These are phyloP conservation scores for Cydia strobilella DNA, from an alignment of 1,140 invertebrate genomes.

Conservation along the genomic window DNA sequence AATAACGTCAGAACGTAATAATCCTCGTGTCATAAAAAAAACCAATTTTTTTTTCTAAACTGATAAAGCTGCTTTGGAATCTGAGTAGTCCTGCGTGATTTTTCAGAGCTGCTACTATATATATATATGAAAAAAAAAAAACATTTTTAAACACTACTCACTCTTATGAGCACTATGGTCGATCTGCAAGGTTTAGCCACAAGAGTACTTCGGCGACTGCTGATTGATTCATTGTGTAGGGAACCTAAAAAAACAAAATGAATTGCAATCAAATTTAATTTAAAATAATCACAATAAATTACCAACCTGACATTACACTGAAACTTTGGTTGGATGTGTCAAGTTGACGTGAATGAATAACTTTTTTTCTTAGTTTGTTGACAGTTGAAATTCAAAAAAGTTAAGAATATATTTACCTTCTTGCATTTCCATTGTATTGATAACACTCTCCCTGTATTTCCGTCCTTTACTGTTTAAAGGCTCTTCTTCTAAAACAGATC, in stretches of 20 bases:
- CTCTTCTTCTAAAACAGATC: slow-evolving; percentile 60
- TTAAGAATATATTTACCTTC: slow-evolving; percentile 38
- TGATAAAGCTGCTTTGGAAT: too few relatives aligned
- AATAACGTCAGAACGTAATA: too few relatives aligned
- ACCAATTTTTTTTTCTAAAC: too few relatives aligned
- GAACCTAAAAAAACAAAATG: slow-evolving; percentile 52
- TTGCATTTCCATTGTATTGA: slow-evolving; percentile 72
- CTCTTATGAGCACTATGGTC: slow-evolving; percentile 64
- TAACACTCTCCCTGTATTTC: slow-evolving; percentile 74
- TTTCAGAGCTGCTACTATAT: not conserved
- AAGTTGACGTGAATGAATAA: slow-evolving; percentile 45
- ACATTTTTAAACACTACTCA: slow-evolving; percentile 40
- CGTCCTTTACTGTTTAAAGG: slow-evolving; percentile 58
- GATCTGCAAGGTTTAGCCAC: slow-evolving; percentile 65
- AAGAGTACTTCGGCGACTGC: slow-evolving; percentile 66
- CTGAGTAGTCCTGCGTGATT: not conserved
- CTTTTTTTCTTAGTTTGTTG: slow-evolving; percentile 36
- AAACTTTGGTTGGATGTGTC: slow-evolving; percentile 71
- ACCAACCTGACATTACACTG: slow-evolving; percentile 76
- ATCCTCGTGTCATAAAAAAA: too few relatives aligned
- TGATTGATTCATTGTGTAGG: slow-evolving; percentile 71
- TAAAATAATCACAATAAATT: slow-evolving; percentile 44
- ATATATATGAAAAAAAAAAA: not conserved
- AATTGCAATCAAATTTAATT: slow-evolving; percentile 35
- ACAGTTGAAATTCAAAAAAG: slow-evolving; percentile 28